These are phyloP conservation scores for Eulithis testata DNA, from an alignment of 2,888 invertebrate species.

Conservation along the genomic window DNA sequence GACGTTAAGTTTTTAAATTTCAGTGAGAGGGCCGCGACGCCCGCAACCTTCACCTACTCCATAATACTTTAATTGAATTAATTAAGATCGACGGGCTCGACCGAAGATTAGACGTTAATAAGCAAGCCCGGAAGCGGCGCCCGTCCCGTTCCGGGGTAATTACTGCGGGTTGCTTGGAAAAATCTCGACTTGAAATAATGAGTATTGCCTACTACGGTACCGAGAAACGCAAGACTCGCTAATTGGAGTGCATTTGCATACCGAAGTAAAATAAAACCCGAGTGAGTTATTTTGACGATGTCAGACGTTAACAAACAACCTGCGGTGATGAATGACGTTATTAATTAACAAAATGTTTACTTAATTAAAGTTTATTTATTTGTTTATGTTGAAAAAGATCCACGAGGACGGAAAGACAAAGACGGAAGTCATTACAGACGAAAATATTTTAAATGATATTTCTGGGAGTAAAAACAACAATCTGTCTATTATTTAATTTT, in stretches of 20 bases:
- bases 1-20: conserved; percentile 83
- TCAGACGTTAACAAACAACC: conserved; percentile 61
- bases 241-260: conserved; percentile 82
- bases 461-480: too few relatives aligned
- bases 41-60: conserved; percentile 82
- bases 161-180: conserved; percentile 67
- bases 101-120: conserved; percentile 82
- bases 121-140: conserved; percentile 72
- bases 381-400: conserved; percentile 8
- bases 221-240: conserved; percentile 75
- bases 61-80: conserved; percentile 80
- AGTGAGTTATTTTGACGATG: conserved; percentile 76
- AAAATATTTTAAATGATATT: background rate
- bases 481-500: too few relatives aligned
- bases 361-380: conserved; percentile 26
- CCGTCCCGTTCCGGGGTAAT: conserved; percentile 75
- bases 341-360: conserved; percentile 31
- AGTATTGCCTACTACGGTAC: conserved; percentile 71
- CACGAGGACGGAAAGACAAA: background rate
- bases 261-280: conserved; percentile 73
- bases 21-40: conserved; percentile 77
- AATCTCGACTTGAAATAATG: conserved; percentile 77
- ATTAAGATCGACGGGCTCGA: conserved; percentile 75
- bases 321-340: conserved; percentile 47
- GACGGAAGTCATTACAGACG: background rate